phyloP scores from a whole-genome alignment of 2,113 vertebrate genomes.

The Brevimyrus niger region DNA sequence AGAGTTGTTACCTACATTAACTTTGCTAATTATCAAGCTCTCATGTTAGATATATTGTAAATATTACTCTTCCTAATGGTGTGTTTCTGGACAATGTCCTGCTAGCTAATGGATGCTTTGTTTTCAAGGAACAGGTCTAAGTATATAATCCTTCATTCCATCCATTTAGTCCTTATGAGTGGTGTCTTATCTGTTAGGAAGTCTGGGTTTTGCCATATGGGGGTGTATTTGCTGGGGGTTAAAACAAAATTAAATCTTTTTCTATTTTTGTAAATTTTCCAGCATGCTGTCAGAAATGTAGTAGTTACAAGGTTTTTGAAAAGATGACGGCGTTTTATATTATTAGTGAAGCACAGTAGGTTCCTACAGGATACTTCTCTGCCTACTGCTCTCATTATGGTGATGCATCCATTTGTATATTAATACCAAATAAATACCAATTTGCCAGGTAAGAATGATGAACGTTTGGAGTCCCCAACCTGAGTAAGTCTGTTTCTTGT shows the following conservation, averaged over 20 bases:
- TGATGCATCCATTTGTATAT: background rate
- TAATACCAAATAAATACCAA: background rate
- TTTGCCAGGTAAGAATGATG: background rate
- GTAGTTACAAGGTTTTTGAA: background rate
- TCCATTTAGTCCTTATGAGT: background rate
- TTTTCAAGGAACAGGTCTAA: background rate
- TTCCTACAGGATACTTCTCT: background rate
- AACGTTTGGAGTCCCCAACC: background rate
- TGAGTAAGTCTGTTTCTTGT: background rate
- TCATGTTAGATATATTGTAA: background rate
- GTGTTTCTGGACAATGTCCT: background rate
- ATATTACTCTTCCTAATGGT: background rate
- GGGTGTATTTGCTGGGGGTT: background rate
- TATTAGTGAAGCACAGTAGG: background rate
- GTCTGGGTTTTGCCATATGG: background rate
- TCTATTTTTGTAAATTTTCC: background rate
- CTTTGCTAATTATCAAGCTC: background rate
- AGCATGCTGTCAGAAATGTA: background rate
- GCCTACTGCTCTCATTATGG: background rate
- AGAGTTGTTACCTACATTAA: background rate
- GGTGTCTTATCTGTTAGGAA: background rate
- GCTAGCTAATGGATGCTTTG: background rate
- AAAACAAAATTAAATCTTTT: background rate
- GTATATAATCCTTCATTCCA: background rate
- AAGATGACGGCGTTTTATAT: background rate